Percentiles rank a stretch among this genome's conserved stretches.
Evolutionary conservation across 2,797 vertebrate genomes (phyloP).

Genomic region (Phrynocephalus forsythii): DNA sequence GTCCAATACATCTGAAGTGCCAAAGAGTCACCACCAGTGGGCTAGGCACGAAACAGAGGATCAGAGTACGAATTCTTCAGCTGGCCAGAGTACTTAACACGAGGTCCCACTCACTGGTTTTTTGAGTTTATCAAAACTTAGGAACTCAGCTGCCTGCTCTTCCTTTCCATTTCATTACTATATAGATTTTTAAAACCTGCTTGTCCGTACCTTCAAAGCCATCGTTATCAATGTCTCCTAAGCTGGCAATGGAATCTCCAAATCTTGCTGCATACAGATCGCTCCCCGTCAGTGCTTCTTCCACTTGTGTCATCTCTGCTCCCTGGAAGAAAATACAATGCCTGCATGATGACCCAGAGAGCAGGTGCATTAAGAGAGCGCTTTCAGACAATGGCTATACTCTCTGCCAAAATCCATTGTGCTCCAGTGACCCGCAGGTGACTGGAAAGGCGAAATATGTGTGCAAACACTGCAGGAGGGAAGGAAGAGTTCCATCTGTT

Average conservation of each 20-base stretch:
- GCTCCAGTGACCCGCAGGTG: neutral
- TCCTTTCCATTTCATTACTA: neutral
- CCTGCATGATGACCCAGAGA: neutral
- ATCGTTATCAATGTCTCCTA: slow-evolving; percentile 96
- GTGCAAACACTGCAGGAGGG: neutral
- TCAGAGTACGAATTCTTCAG: neutral
- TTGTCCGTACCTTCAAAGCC: slow-evolving; percentile 87
- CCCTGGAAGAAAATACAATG: slow-evolving; percentile 66
- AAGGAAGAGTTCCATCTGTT: neutral
- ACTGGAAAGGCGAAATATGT: too few species aligned
- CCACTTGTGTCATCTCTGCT: slow-evolving; percentile 84
- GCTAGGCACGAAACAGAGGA: neutral
- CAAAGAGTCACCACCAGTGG: neutral
- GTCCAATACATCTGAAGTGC: too few species aligned
- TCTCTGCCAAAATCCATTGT: neutral
- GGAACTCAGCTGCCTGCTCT: neutral
- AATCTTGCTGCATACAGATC: slow-evolving; percentile 90
- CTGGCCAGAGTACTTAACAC: neutral
- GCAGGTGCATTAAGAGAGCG: neutral
- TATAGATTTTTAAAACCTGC: neutral
- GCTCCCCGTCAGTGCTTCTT: slow-evolving; percentile 84
- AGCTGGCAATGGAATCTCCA: slow-evolving; percentile 89
- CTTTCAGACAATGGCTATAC: slow-evolving; percentile 14
- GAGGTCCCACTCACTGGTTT: neutral
- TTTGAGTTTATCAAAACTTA: neutral